Evolutionary conservation across 2,797 vertebrate species (phyloP).

Genomic region (Sitta carolinensis): DNA sequence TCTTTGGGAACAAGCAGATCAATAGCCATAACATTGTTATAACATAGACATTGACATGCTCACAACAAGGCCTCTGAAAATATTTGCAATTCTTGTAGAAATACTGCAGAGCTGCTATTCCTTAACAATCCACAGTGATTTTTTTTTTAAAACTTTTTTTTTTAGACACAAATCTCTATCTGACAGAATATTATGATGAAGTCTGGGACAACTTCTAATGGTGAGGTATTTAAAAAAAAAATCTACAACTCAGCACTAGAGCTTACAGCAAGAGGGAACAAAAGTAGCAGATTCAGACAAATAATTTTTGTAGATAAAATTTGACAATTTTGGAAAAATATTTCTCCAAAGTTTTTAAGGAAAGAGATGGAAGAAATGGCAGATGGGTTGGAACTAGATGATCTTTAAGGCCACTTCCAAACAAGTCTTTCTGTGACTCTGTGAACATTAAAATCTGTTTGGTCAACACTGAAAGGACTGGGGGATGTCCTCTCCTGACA

Average conservation of each 20-base stretch:
- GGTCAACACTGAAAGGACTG: background rate
- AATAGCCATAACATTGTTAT: constrained; percentile 39
- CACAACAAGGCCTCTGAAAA: background rate
- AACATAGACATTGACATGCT: background rate
- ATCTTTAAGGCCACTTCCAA: background rate
- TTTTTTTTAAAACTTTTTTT: background rate
- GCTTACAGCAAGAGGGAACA: rapidly evolving
- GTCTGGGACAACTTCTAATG: background rate
- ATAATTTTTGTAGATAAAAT: background rate
- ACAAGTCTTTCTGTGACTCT: background rate
- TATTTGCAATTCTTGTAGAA: constrained; percentile 21
- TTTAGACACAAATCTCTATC: background rate
- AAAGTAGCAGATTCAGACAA: background rate
- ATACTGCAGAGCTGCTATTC: background rate
- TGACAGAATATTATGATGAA: background rate
- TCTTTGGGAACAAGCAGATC: constrained; percentile 46
- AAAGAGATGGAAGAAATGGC: background rate
- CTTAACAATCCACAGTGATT: background rate
- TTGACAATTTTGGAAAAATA: background rate
- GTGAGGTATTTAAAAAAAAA: background rate
- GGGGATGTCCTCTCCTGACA: background rate
- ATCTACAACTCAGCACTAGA: background rate
- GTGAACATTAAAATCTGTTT: background rate
- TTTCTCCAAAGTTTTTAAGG: background rate
- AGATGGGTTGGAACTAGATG: background rate